These are phyloP conservation scores for Ethmia dodecea DNA, from an alignment of 2,888 invertebrate species.

Conservation along the genomic window DNA sequence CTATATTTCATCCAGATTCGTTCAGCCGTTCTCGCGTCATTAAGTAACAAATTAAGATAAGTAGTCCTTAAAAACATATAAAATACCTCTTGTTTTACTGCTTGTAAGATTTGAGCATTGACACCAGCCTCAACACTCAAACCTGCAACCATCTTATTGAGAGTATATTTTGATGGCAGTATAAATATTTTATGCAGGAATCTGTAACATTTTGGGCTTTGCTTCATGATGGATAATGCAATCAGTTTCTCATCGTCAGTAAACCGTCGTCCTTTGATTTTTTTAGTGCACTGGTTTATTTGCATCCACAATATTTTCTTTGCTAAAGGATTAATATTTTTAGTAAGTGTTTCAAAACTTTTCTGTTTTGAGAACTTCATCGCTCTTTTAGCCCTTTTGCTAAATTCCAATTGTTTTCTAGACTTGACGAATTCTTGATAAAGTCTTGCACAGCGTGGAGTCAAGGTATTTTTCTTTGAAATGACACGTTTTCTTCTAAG, in stretches of 20 bases:
- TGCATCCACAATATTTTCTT: constrained; percentile 19
- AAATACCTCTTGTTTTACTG: constrained; percentile 13
- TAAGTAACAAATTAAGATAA: background rate
- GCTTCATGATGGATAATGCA: constrained; percentile 11
- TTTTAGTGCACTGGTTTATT: constrained; percentile 12
- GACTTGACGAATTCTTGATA: background rate
- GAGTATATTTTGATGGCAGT: constrained; percentile 14
- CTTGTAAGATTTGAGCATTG: constrained; percentile 15
- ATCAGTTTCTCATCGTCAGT: constrained; percentile 13
- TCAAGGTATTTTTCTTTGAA: background rate
- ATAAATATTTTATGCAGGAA: constrained; percentile 20
- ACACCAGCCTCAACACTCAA: constrained; percentile 12
- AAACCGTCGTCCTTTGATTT: constrained; percentile 11
- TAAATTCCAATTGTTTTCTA: background rate
- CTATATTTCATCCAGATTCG: too few relatives aligned
- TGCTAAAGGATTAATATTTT: constrained; percentile 13
- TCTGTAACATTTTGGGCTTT: constrained; percentile 10
- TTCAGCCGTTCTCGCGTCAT: too few relatives aligned
- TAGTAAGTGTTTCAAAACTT: constrained; percentile 7
- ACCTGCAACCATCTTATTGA: constrained; percentile 13
- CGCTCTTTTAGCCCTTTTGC: background rate
- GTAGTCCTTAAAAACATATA: background rate
- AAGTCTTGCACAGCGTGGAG: background rate
- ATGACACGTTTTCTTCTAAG: background rate
- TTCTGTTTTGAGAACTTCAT: constrained; percentile 11